phyloP scores from a whole-genome alignment of 1,140 invertebrate genomes.

The Bombyx mori region ASM3026992v2 NC_085116.1:5388001-5388500 shows the following conservation, averaged over 20 bases:
- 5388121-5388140: constrained; percentile 49
- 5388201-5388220: constrained; percentile 60
- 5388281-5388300: constrained; percentile 59
- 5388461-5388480: too few relatives aligned
- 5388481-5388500: constrained; percentile 29
- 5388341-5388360: constrained; percentile 71
- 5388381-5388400: constrained; percentile 56
- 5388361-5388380: constrained; percentile 66
- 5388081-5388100: constrained; percentile 39
- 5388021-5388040: constrained; percentile 58
- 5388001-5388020: constrained; percentile 63
- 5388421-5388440: background rate
- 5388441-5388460: background rate
- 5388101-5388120: constrained; percentile 61
- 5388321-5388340: constrained; percentile 73
- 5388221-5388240: constrained; percentile 50
- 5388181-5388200: constrained; percentile 55
- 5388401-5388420: constrained; percentile 9
- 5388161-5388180: constrained; percentile 58
- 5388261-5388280: constrained; percentile 62
- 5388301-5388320: constrained; percentile 70
- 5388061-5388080: constrained; percentile 39
- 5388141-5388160: constrained; percentile 54
- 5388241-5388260: constrained; percentile 54
- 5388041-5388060: constrained; percentile 58